Evolutionary conservation across 2,113 vertebrate genomes (phyloP).

Genomic region (Toxotes chatareus): DNA sequence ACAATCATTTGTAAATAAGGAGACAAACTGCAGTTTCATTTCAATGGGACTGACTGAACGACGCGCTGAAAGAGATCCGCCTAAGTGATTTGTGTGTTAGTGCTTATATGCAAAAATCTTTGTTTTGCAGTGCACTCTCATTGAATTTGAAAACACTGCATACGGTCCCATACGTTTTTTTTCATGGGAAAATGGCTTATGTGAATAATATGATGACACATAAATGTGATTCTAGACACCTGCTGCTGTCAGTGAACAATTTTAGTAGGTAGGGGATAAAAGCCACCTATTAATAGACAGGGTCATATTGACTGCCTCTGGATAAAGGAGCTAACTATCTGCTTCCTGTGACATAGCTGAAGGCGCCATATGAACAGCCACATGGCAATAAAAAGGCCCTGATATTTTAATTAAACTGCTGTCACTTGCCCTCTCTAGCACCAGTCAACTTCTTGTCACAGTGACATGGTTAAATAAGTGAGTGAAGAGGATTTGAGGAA

Average conservation of each 20-base stretch:
- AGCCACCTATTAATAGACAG: conserved; percentile 41
- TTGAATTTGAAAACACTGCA: background rate
- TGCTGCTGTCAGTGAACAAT: conserved; percentile 38
- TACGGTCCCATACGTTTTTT: background rate
- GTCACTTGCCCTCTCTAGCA: conserved; percentile 47
- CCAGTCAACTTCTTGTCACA: conserved; percentile 48
- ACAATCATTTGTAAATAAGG: conserved; percentile 19
- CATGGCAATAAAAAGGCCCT: conserved; percentile 33
- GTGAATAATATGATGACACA: background rate
- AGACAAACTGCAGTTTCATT: conserved; percentile 21
- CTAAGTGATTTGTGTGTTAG: background rate
- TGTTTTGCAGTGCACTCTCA: background rate
- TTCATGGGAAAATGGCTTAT: background rate
- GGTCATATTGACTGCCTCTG: conserved; percentile 44
- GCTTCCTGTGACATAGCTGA: conserved; percentile 45
- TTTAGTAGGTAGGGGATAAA: conserved; percentile 25
- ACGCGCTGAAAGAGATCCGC: background rate
- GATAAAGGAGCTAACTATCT: conserved; percentile 39
- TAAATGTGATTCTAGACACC: conserved; percentile 28
- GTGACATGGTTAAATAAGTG: conserved; percentile 39
- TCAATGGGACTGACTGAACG: background rate
- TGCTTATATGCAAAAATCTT: background rate
- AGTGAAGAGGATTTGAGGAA: conserved; percentile 11
- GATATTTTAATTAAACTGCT: conserved; percentile 75
- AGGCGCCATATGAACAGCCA: conserved; percentile 39